A percentile compares a stretch with the other conserved stretches of the same genome.
Conservation (phyloP, 2,113 vertebrate genomes). For the Trochalopteron elliotii region DNA sequence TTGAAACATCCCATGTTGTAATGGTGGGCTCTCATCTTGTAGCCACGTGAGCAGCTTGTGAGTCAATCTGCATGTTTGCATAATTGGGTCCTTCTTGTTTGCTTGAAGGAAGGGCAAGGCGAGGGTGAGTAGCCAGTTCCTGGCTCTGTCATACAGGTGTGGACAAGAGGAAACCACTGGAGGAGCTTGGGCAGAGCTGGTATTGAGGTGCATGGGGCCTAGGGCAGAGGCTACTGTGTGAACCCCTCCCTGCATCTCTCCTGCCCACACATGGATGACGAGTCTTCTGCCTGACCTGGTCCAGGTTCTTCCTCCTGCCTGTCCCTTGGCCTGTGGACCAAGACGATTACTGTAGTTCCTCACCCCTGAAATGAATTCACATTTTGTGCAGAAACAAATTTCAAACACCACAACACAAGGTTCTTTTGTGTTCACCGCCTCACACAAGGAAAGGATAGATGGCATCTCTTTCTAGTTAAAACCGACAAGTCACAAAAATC, state of each 20-base stretch:
- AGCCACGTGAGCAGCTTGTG: not conserved
- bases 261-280: not conserved
- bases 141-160: not conserved
- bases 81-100: conserved; percentile 18
- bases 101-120: not conserved
- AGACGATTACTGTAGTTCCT: not conserved
- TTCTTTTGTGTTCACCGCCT: not conserved
- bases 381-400: not conserved
- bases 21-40: not conserved
- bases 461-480: not conserved
- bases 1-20: not conserved
- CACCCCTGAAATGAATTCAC: not conserved
- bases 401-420: not conserved
- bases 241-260: not conserved
- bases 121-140: not conserved
- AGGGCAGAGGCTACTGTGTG: not conserved
- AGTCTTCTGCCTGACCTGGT: not conserved
- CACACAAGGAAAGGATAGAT: not conserved
- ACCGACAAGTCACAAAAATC: not conserved
- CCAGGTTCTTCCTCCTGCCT: not conserved
- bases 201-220: not conserved
- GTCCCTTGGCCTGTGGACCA: not conserved
- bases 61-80: not conserved
- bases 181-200: not conserved
- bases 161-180: not conserved